Evolutionary conservation across 2,888 invertebrate genomes (phyloP), one percentile per base, ranked within the genome.

Genomic region (Schizotus pectinicornis): DNA sequence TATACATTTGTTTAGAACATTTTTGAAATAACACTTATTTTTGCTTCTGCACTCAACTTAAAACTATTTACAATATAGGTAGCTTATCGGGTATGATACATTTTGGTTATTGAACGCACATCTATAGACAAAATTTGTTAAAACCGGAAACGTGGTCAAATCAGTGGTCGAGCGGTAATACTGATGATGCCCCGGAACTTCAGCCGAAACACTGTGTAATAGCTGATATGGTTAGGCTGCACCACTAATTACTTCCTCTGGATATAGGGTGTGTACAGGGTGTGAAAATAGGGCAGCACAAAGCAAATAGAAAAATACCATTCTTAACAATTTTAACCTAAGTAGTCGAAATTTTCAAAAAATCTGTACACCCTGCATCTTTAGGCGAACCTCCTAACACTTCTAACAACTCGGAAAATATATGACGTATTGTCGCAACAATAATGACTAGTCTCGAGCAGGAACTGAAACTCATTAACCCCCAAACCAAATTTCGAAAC

Each of bases 1-100:
- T 45, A 50, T 56, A 56, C 57, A 52, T 47, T 47, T 48, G 45
- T 52, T 57, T 52, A 52, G 57, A 51, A 57, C 57, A 57, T 57
- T 57, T 46, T 48, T 56, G 56, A 50, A 56, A 62, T 45, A 22
- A 50, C 56, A 53, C 34, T 54, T 53, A 54, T 47, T 45, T 48
- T 52, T 43, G 46, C 41, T 42, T 43, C 38, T 56, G 47, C 13
- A 47, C n/a, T 51, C 42, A 50, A 39, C 31, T 31, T 35, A 56
- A 58, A 48, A 31, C 22, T 58, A 53, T 52, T 31, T 52, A 58
- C 48, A 52, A 51, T 32, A 56, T 22, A 31, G 46, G 39, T 45
- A 51, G 45, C 14, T 36, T 31, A 32, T 37, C 12, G 36, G 30
- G 13, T 53, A 53, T 53, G 33, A 53, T 46, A 53, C 53, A 53